Evolutionary conservation across 2,113 vertebrate genomes (phyloP).

Genomic region (Benitochromis conjunctus): DNA sequence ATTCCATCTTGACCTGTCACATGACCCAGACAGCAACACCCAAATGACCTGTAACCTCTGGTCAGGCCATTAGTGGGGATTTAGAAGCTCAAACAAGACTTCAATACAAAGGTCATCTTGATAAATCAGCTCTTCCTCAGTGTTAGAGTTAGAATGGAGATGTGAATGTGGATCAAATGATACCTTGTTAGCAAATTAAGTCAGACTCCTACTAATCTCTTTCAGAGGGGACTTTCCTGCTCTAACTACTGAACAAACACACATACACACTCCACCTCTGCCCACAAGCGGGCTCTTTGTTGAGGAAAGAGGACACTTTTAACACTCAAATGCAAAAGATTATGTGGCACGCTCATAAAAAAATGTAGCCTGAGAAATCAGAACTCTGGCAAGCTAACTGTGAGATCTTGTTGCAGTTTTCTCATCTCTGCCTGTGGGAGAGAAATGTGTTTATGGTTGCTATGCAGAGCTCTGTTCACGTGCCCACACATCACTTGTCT

Average conservation of each 20-base stretch:
- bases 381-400: background rate
- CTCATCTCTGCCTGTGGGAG: background rate
- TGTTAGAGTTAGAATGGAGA: background rate
- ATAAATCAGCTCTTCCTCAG: slow-evolving; percentile 23
- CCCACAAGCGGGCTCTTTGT: background rate
- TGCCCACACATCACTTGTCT: slow-evolving; percentile 27
- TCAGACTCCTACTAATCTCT: slow-evolving; percentile 10
- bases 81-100: slow-evolving; percentile 22
- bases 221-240: slow-evolving; percentile 27
- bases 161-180: slow-evolving; percentile 24
- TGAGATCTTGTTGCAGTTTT: background rate
- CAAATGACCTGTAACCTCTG: slow-evolving; percentile 46
- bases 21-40: slow-evolving; percentile 46
- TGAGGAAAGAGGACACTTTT: background rate
- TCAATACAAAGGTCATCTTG: slow-evolving; percentile 35
- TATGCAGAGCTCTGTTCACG: slow-evolving; percentile 3
- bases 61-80: slow-evolving; percentile 40
- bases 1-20: slow-evolving; percentile 30
- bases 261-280: slow-evolving; percentile 5
- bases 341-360: background rate
- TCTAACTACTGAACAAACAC: background rate
- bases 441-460: background rate
- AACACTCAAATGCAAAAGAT: background rate
- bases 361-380: background rate
- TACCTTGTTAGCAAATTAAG: slow-evolving; percentile 56